Evolutionary conservation across 2,888 invertebrate genomes (phyloP), one percentile per base, ranked within the genome.

Genomic region (Ormia ochracea): DNA sequence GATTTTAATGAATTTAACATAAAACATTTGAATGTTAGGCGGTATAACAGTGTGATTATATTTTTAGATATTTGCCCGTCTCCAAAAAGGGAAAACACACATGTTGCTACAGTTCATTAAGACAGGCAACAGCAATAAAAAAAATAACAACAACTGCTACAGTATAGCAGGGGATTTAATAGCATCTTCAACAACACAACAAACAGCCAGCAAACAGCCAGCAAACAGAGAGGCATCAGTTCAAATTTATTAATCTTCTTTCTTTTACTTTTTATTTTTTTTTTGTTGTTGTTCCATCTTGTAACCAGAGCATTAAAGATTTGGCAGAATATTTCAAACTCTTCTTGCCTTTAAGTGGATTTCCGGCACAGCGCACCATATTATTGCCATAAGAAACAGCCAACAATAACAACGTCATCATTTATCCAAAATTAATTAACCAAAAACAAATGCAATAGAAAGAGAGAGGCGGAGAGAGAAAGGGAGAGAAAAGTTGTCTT

Each of bases 31-130:
- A 77, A 63, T 23, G 45, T 68, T 1, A 17, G 9, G 31, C 6
- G n/a, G 19, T 6, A 4, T 26, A 1, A 43, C n/a, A 17, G 10
- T 33, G 5, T 26, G 19, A 50, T 21, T 69, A 17, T 72, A 61
- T 72, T 72, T 72, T 72, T 52, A 59, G 56, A 68, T n/a, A 31
- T 48, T 3, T 70, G 26, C n/a, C 23, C 7, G n/a, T 36, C 43
- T 36, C 19, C 26, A 69, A 70, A 41, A 38, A n/a, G n/a, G 23
- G 66, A 45, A 45, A 17, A 33, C 63, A 76, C 76, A 69, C 76
- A 77, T 77, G 76, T 77, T 77, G 76, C 76, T 70, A 70, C 63
- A 70, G 76, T 70, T 77, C 76, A 70, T 70, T 77, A 74, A 58
- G 58, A 45, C 31, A 65, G n/a, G 21, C 66, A 66, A 21, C 38